phyloP scores from a whole-genome alignment of 2,797 vertebrate species.

The Gambusia yucatana region DNA sequence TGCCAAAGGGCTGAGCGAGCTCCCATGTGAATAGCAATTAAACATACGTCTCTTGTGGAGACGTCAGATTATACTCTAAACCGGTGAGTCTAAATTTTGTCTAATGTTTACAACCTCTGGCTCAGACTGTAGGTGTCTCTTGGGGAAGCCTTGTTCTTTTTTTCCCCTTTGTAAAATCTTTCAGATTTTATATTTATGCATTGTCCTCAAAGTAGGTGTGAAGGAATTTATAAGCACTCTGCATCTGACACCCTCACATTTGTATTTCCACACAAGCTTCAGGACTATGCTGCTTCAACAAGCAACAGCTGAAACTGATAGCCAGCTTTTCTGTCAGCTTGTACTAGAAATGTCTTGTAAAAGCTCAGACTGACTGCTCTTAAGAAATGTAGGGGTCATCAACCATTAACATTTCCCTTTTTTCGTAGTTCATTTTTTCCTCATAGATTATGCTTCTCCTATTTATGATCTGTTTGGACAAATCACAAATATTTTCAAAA shows the following conservation, averaged over 20 bases:
- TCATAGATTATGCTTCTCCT: slow-evolving; percentile 38
- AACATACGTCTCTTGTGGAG: slow-evolving; percentile 61
- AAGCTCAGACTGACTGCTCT: slow-evolving; percentile 3
- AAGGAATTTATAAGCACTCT: background rate
- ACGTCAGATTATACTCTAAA: slow-evolving; percentile 61
- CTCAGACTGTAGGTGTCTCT: slow-evolving; percentile 48
- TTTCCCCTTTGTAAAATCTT: background rate
- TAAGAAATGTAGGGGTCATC: slow-evolving; percentile 53
- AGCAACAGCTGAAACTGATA: slow-evolving; percentile 55
- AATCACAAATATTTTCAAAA: slow-evolving; percentile 43
- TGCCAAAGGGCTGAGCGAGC: slow-evolving; percentile 58
- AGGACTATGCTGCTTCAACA: slow-evolving; percentile 37
- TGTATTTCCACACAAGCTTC: slow-evolving; percentile 1
- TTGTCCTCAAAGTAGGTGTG: background rate
- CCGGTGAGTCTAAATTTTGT: slow-evolving; percentile 31
- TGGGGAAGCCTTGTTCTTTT: background rate
- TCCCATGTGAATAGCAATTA: slow-evolving; percentile 73
- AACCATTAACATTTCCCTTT: slow-evolving; percentile 72
- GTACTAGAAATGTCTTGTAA: slow-evolving; percentile 2
- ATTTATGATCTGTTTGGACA: slow-evolving; percentile 29
- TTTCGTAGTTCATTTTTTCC: slow-evolving; percentile 40
- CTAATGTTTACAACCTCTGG: slow-evolving; percentile 53
- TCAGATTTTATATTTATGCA: background rate
- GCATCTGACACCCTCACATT: slow-evolving; percentile 4
- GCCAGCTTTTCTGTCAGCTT: slow-evolving; percentile 42